Conservation (phyloP, 53 echinoderm and acorn worm genomes). For the Echinometra lucunter region DNA sequence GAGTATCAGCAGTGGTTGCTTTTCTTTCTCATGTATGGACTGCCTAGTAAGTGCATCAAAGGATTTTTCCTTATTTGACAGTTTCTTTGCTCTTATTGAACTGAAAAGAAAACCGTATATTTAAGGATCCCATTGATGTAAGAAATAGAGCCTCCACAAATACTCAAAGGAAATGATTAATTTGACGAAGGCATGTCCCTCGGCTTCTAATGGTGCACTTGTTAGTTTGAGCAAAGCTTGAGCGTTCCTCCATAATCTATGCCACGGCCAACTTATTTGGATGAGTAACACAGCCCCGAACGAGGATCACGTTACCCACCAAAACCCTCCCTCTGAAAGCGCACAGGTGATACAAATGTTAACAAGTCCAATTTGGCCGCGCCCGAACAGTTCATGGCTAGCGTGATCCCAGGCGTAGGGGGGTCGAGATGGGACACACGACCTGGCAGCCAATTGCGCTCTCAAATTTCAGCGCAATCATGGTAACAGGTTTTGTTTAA, state of each 20-base stretch:
- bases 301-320: slow-evolving; percentile 43
- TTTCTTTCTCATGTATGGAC: background rate
- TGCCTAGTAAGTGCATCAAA: background rate
- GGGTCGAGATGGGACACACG: slow-evolving; percentile 40
- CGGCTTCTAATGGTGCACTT: slow-evolving; percentile 12
- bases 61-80: background rate
- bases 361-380: slow-evolving; percentile 5
- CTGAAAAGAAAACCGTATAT: background rate
- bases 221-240: slow-evolving; percentile 13
- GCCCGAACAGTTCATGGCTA: background rate
- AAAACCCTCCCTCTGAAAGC: slow-evolving; percentile 15
- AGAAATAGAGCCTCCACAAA: background rate
- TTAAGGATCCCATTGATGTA: background rate
- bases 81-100: background rate
- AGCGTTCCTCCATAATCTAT: background rate
- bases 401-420: background rate
- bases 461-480: slow-evolving; percentile 61
- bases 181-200: slow-evolving; percentile 39
- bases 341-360: slow-evolving; percentile 48
- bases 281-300: slow-evolving; percentile 42
- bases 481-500: slow-evolving; percentile 53
- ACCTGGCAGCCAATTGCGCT: slow-evolving; percentile 23
- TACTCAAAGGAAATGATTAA: slow-evolving; percentile 60
- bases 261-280: slow-evolving; percentile 33
- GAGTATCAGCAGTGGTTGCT: background rate